phyloP scores from a whole-genome alignment of 2,888 invertebrate genomes.

The Lithophane ornitopus region DNA sequence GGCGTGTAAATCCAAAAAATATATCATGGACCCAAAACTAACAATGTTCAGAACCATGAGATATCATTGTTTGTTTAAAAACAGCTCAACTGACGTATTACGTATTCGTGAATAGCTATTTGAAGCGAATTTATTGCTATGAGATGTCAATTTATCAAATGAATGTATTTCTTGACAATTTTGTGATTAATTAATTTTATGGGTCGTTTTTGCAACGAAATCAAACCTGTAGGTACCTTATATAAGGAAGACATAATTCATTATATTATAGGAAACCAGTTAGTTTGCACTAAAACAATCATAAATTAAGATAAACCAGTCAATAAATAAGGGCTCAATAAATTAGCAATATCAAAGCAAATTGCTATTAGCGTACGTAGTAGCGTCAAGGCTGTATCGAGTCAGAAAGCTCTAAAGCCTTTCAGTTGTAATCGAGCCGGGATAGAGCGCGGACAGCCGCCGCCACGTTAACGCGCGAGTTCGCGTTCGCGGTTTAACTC shows the following conservation, averaged over 20 bases:
- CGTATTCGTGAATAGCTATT: slow-evolving; percentile 4
- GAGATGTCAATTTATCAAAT: background rate
- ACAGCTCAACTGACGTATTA: slow-evolving; percentile 35
- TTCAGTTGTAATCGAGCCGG: slow-evolving; percentile 70
- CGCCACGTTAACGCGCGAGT: slow-evolving; percentile 62
- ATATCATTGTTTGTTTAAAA: slow-evolving; percentile 51
- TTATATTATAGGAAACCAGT: background rate
- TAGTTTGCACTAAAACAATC: background rate
- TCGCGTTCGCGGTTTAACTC: slow-evolving; percentile 59
- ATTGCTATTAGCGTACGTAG: slow-evolving; percentile 63
- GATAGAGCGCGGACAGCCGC: slow-evolving; percentile 60
- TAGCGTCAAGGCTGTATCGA: slow-evolving; percentile 58
- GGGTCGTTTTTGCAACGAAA: background rate
- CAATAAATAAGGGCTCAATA: background rate
- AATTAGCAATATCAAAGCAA: slow-evolving; percentile 7
- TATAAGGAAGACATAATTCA: background rate
- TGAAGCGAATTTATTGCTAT: slow-evolving; percentile 12
- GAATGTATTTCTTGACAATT: slow-evolving; percentile 6
- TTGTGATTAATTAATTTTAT: slow-evolving; percentile 1
- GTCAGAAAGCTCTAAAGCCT: slow-evolving; percentile 67
- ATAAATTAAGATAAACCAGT: no score
- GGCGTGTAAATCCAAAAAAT: background rate
- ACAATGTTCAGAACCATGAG: slow-evolving; percentile 11
- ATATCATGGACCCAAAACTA: slow-evolving; percentile 12
- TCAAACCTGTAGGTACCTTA: background rate